A percentile compares a stretch with the other conserved stretches of the same genome.
phyloP scores from a whole-genome alignment of 2,797 vertebrate genomes.

The Glyptemys insculpta region DNA sequence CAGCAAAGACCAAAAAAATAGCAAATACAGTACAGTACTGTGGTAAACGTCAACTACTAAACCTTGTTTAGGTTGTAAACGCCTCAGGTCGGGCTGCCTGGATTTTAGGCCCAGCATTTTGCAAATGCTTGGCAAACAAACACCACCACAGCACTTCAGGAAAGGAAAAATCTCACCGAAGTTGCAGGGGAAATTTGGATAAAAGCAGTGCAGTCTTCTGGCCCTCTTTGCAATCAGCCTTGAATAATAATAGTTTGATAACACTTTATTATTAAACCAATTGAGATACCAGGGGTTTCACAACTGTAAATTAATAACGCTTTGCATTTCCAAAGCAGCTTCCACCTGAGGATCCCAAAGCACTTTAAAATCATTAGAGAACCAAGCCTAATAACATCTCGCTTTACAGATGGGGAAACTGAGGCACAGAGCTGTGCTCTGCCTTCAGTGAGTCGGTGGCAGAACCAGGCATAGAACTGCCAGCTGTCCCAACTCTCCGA shows the following conservation, averaged over 20 bases:
- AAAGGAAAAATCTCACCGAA: neutral
- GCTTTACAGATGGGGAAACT: neutral
- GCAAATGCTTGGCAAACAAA: neutral
- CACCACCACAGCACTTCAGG: neutral
- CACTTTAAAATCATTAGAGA: neutral
- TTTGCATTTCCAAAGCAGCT: neutral
- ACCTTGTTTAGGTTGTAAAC: neutral
- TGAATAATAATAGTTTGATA: neutral
- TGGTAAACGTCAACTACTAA: too few species aligned
- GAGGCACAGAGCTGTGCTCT: neutral
- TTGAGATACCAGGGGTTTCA: neutral
- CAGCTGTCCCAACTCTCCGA: rapidly evolving
- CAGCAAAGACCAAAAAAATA: too few species aligned
- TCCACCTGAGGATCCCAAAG: neutral
- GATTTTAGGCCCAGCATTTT: neutral
- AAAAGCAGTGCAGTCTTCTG: neutral
- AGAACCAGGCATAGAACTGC: neutral
- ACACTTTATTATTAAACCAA: neutral
- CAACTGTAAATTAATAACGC: neutral
- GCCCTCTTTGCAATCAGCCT: neutral
- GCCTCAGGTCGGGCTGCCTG: too few species aligned
- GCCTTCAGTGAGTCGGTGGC: rapidly evolving
- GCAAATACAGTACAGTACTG: too few species aligned
- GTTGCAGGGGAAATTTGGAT: neutral
- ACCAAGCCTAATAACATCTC: neutral